Base-by-base conservation (phyloP, 1,140 invertebrate species). In the Nephila pilipes region DNA sequence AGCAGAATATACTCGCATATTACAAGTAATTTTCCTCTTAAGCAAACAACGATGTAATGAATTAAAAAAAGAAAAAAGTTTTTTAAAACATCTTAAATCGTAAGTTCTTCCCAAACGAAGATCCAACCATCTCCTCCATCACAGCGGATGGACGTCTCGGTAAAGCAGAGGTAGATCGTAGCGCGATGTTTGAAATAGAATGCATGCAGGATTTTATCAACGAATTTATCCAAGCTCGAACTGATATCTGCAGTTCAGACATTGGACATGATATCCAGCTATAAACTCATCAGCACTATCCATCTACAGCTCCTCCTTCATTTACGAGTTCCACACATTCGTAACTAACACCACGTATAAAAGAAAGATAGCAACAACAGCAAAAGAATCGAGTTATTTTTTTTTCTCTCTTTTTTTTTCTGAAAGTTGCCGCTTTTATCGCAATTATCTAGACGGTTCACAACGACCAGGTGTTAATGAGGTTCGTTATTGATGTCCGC, bases 391-490 rank as follows among this genome's bases (percentile, higher is more conserved):
- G 32, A 85, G 54, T 55, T 83, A 55, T 85, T 29, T 29, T n/a
- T 46, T 46, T 46, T 46, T 46, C 12, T 46, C 29, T 12, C 54
- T 46, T 46, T 46, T 46, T 46, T 46, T 29, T 12, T n/a, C 54
- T 60, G 55, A 32, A 55, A 85, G 83, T 55, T 85, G 83, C 75
- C 88, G 88, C 75, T 58, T 90, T 90, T 90, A 90, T 90, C 88
- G 69, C 88, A 55, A 60, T 46, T 81, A 90, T 90, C 88, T 90
- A 55, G 83, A 57, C 55, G 54, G 55, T 25, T 57, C 54, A 25
- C 25, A 81, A 32, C 55, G 88, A 57, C 88, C 88, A 90, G 88
- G 88, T 90, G 88, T 90, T 90, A 90, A 90, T 90, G 88, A 90
- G 88, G 57, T 55, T 65, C 57, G 88, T 90, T 90, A 90, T 90